These are phyloP conservation scores for Microtus pennsylvanicus DNA, from an alignment of 2,113 vertebrate species.

Conservation along the genomic window DNA sequence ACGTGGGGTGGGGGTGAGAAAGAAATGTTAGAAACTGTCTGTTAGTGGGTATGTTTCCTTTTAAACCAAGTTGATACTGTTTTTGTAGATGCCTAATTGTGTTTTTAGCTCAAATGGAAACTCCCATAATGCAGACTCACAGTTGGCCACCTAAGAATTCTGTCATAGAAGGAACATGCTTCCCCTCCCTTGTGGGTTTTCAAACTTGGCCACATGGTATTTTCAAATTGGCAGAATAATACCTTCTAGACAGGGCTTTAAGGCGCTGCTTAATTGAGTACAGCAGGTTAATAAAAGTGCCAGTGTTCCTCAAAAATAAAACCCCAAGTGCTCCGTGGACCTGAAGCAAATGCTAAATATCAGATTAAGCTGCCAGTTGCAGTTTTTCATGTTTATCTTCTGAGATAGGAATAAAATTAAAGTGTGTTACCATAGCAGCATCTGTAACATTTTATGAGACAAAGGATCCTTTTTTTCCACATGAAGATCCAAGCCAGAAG, in stretches of 20 bases:
- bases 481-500: constrained; percentile 76
- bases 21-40: neutral
- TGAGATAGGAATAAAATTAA: constrained; percentile 84
- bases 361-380: constrained; percentile 71
- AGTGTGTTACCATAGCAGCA: constrained; percentile 79
- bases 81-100: constrained; percentile 57
- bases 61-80: constrained; percentile 41
- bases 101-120: constrained; percentile 58
- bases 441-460: constrained; percentile 84
- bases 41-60: neutral
- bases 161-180: constrained; percentile 45
- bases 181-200: constrained; percentile 69
- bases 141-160: constrained; percentile 43
- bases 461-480: constrained; percentile 79
- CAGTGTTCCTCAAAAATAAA: constrained; percentile 63
- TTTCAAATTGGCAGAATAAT: constrained; percentile 70
- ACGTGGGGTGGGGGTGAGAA: no score
- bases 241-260: constrained; percentile 55
- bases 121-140: constrained; percentile 65
- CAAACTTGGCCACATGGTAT: constrained; percentile 60
- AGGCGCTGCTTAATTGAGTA: constrained; percentile 64
- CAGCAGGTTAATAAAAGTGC: constrained; percentile 67
- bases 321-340: constrained; percentile 47
- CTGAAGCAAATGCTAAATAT: constrained; percentile 63
- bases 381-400: constrained; percentile 75